Conservation (phyloP, 64 coral and sea anemone species). For the Pachyseris speciosa region DNA sequence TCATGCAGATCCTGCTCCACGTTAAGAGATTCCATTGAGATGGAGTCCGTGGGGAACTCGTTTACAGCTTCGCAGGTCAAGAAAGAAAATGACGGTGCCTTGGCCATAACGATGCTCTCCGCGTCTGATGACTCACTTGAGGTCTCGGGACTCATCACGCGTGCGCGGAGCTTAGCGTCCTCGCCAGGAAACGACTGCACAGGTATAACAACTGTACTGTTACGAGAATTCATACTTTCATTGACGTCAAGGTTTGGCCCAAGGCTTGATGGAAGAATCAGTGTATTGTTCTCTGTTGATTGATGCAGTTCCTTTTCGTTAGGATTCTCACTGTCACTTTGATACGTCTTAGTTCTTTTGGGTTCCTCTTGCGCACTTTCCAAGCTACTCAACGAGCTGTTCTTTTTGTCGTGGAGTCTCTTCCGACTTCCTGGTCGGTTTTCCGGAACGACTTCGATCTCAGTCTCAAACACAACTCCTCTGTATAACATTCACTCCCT, state of each 20-base stretch:
- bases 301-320: background rate
- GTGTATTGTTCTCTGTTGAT: background rate
- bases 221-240: constrained; percentile 30
- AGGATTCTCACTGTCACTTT: background rate
- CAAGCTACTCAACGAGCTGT: background rate
- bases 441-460: constrained; percentile 17
- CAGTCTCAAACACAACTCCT: constrained; percentile 37
- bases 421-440: background rate
- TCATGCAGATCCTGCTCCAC: constrained; percentile 8
- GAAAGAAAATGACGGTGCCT: constrained; percentile 59
- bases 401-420: constrained; percentile 12
- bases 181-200: constrained; percentile 42
- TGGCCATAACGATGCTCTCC: constrained; percentile 63
- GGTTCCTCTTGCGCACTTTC: background rate
- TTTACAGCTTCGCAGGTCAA: constrained; percentile 70
- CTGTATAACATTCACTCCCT: constrained; percentile 4
- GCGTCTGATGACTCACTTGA: constrained; percentile 56
- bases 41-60: background rate
- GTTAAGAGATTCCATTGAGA: constrained; percentile 21
- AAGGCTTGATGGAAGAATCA: background rate
- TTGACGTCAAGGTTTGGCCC: constrained; percentile 11
- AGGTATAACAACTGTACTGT: constrained; percentile 25
- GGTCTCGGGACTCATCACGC: constrained; percentile 11
- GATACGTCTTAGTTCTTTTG: constrained; percentile 2
- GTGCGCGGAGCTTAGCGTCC: constrained; percentile 7